These are phyloP conservation scores for Erynnis tages DNA, from an alignment of 2,888 invertebrate genomes.

Conservation along the genomic window DNA sequence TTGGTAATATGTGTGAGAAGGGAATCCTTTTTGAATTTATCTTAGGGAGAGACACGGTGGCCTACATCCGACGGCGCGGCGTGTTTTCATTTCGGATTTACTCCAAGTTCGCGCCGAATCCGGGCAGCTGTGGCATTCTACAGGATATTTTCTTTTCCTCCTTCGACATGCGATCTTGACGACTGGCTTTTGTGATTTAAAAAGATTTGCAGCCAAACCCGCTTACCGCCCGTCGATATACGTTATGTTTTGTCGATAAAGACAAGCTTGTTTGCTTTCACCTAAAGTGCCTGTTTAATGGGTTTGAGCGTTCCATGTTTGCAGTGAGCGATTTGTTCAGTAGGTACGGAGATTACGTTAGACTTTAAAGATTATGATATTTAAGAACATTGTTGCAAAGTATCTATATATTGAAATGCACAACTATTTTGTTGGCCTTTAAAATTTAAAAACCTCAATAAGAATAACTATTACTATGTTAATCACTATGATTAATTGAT, in stretches of 20 bases:
- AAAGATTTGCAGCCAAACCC: conserved; percentile 75
- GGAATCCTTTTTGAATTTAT: conserved; percentile 73
- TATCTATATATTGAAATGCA: too few relatives aligned
- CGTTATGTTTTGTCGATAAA: conserved; percentile 50
- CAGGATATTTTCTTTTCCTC: conserved; percentile 75
- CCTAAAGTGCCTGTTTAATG: conserved; percentile 26
- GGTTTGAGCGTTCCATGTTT: neutral
- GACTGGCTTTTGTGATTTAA: conserved; percentile 79
- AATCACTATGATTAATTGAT: too few relatives aligned
- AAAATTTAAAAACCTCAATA: too few relatives aligned
- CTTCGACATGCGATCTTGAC: conserved; percentile 72
- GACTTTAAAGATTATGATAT: neutral
- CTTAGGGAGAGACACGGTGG: conserved; percentile 56
- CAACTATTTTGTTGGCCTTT: too few relatives aligned
- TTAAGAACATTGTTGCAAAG: neutral
- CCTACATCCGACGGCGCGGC: conserved; percentile 60
- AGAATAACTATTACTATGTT: too few relatives aligned
- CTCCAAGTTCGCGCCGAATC: conserved; percentile 72
- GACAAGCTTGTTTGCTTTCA: conserved; percentile 38
- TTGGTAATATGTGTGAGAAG: conserved; percentile 62
- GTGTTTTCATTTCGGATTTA: conserved; percentile 80
- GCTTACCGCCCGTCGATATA: conserved; percentile 57
- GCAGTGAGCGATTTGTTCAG: conserved; percentile 3
- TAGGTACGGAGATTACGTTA: neutral
- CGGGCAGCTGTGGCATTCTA: conserved; percentile 69